These are phyloP conservation scores for Zaprionus capensis DNA, from an alignment of 1,140 invertebrate genomes.

Conservation along the genomic window DNA sequence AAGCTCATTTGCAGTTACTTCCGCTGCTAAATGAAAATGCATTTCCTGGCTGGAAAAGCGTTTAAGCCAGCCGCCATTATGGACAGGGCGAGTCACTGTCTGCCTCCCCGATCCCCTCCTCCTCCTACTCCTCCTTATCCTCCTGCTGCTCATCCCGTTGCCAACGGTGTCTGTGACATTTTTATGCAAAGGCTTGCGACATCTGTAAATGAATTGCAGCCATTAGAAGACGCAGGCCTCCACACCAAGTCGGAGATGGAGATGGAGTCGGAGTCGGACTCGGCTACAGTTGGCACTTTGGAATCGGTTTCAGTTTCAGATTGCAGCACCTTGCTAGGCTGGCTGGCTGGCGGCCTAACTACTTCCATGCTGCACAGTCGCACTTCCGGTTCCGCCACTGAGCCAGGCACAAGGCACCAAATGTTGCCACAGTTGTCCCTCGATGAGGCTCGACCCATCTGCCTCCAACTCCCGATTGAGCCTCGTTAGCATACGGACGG, in stretches of 20 bases:
- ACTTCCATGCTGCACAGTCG: constrained; percentile 48
- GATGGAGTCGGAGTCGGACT: not conserved
- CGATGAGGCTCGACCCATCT: not conserved
- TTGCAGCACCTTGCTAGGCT: not conserved
- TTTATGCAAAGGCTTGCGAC: constrained; percentile 78
- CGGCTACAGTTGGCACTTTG: not conserved
- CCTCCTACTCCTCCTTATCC: not conserved
- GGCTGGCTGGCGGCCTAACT: constrained; percentile 39
- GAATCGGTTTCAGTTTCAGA: not conserved
- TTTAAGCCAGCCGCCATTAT: constrained; percentile 58
- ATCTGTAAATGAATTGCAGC: constrained; percentile 79
- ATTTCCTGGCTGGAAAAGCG: constrained; percentile 80
- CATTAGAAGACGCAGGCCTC: constrained; percentile 57
- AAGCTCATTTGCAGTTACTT: constrained; percentile 83
- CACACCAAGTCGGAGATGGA: not conserved
- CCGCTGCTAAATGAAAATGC: constrained; percentile 83
- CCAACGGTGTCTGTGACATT: constrained; percentile 60
- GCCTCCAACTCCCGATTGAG: not conserved
- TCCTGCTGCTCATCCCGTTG: not conserved
- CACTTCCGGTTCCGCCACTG: constrained; percentile 71
- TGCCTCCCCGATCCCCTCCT: not conserved
- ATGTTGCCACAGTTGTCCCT: constrained; percentile 24
- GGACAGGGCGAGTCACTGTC: not conserved
- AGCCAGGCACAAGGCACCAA: constrained; percentile 53
- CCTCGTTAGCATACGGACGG: constrained; percentile 19